Percentiles rank a stretch among this genome's conserved stretches.
Conservation (phyloP, 92 coral and sea anemone species). For the Phenganax marumi region DNA sequence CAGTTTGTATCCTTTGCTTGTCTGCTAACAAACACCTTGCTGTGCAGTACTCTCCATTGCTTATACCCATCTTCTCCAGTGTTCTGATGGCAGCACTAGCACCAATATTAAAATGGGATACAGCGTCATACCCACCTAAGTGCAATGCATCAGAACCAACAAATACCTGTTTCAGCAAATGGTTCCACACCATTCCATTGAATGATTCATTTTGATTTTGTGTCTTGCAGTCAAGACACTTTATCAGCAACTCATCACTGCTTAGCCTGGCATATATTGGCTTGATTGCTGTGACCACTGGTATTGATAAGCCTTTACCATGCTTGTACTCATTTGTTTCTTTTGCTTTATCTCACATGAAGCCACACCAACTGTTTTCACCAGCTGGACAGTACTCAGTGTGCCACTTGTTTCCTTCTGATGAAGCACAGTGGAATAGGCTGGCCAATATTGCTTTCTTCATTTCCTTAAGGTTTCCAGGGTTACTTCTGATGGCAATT, state of each 20-base stretch:
- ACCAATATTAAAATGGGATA: conserved; percentile 59
- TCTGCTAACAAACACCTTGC: conserved; percentile 24
- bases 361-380: not conserved
- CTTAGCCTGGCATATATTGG: not conserved
- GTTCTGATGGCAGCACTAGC: conserved; percentile 44
- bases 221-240: not conserved
- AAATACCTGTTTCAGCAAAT: conserved; percentile 47
- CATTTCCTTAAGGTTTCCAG: not conserved
- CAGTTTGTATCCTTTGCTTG: conserved; percentile 1
- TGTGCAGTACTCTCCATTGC: conserved; percentile 49
- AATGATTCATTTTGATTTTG: not conserved
- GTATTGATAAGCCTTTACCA: not conserved
- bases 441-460: not conserved
- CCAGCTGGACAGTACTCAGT: not conserved
- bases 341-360: not conserved
- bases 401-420: not conserved
- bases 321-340: not conserved
- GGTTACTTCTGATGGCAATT: not conserved
- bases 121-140: conserved; percentile 58
- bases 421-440: not conserved
- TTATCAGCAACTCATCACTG: not conserved
- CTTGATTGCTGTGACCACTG: not conserved
- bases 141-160: conserved; percentile 37
- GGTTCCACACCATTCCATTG: not conserved
- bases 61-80: conserved; percentile 44